Evolutionary conservation across 92 coral and sea anemone species (phyloP), one percentile per base, ranked within the genome.

Genomic region (Porites rus): DNA sequence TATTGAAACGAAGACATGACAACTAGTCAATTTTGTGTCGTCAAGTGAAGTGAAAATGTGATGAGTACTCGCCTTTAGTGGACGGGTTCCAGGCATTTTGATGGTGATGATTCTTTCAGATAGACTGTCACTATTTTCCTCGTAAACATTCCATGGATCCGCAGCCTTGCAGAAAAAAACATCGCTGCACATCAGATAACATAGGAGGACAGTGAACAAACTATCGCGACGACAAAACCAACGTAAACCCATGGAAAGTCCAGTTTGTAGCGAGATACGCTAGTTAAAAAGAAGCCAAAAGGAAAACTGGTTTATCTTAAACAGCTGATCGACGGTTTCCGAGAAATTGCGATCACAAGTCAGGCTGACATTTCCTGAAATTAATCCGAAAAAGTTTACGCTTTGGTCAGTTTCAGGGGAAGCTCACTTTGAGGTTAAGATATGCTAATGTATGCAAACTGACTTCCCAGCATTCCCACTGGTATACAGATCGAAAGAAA

Each of bases 71-170:
- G 77, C 88, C 88, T 77, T 9, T 18, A 66, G 76, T 85, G 88
- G 88, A 54, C 81, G 71, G 17, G 83, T 77, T 13, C 88, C 88
- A 18, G 88, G 88, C 88, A 85, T 85, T 28, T 69, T 85, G 18
- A 85, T 76, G 38, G 10, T 51, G 25, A 76, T 65, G 51, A 10
- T 67, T 53, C 46, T 65, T 73, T 83, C 86, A 31, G 43, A 58
- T 8, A 25, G 20, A 64, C 43, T 74, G 20, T 74, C 43, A 25
- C 22, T 50, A 18, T 67, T 31, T 11, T 38, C 66, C 8, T 81
- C 64, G 61, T 11, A 17, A 10, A 1, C 56, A 58, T 43, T 17
- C 53, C 58, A 10, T 10, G 69, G 59, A 56, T 38, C 21, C 3
- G 21, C 25, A 25, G 59, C 59, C 50, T 13, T 18, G 58, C 72